These are phyloP conservation scores for Daboia siamensis DNA, from an alignment of 2,113 vertebrate genomes.

Conservation along the genomic window DNA sequence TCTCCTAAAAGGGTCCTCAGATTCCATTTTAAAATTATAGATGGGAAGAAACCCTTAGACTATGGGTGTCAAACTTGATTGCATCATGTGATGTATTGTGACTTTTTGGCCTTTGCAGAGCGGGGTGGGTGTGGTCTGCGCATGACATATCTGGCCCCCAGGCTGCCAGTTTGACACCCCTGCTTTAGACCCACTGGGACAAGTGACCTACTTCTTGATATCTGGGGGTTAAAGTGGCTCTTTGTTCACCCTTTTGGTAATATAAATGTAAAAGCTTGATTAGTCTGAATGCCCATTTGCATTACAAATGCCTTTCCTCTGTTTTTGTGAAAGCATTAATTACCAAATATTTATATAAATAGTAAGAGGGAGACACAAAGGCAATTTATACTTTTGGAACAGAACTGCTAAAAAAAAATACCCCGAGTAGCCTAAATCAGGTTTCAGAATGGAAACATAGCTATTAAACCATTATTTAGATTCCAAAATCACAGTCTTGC, in stretches of 20 bases:
- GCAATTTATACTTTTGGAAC: neutral
- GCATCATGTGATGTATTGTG: too few species aligned
- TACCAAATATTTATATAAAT: constrained; percentile 1
- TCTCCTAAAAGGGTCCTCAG: neutral
- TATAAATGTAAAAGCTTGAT: neutral
- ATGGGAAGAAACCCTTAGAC: neutral
- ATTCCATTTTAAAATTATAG: neutral
- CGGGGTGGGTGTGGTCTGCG: too few species aligned
- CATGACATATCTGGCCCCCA: too few species aligned
- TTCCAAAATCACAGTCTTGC: neutral
- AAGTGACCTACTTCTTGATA: neutral
- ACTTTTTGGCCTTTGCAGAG: too few species aligned
- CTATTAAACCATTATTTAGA: neutral
- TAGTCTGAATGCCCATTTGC: neutral
- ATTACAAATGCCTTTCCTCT: neutral
- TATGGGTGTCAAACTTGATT: too few species aligned
- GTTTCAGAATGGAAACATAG: neutral
- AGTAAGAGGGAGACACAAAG: neutral
- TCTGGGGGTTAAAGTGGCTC: neutral
- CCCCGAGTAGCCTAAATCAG: neutral
- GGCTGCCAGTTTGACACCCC: too few species aligned
- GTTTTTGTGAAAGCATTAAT: neutral
- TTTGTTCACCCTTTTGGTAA: neutral
- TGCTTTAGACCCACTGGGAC: neutral
- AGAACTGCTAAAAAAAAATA: neutral